Conservation (phyloP, 1,140 invertebrate genomes). For the Drosophila serrata region DNA sequence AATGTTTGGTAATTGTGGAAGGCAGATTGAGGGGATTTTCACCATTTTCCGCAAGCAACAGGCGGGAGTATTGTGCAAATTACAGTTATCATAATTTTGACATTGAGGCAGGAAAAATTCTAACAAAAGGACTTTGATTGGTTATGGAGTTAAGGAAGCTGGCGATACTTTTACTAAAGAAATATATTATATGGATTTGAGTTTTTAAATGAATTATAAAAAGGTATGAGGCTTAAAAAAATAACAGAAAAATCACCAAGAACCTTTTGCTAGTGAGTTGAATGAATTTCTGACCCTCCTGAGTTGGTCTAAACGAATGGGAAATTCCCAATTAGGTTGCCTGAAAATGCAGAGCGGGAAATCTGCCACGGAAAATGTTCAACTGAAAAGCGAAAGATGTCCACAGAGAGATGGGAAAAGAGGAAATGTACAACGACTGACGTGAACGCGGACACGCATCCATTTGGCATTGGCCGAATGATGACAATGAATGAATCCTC, state of each 20-base stretch:
- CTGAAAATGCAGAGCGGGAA: neutral
- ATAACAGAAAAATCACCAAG: neutral
- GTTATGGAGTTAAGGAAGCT: neutral
- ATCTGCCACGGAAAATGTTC: constrained; percentile 13
- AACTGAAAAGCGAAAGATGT: constrained; percentile 19
- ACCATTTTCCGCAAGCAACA: constrained; percentile 23
- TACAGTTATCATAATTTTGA: constrained; percentile 42
- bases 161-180: neutral
- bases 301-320: constrained; percentile 53
- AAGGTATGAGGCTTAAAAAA: neutral
- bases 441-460: constrained; percentile 33
- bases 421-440: constrained; percentile 13
- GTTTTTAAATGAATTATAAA: no score
- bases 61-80: constrained; percentile 10
- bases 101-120: neutral
- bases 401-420: neutral
- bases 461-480: constrained; percentile 52
- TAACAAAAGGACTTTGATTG: neutral
- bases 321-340: constrained; percentile 71
- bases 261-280: neutral
- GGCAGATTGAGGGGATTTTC: constrained; percentile 8
- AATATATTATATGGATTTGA: no score
- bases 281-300: constrained; percentile 2
- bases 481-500: constrained; percentile 72
- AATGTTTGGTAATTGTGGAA: constrained; percentile 34